phyloP scores from a whole-genome alignment of 2,888 invertebrate species.

The Serrognathus titanus region DNA sequence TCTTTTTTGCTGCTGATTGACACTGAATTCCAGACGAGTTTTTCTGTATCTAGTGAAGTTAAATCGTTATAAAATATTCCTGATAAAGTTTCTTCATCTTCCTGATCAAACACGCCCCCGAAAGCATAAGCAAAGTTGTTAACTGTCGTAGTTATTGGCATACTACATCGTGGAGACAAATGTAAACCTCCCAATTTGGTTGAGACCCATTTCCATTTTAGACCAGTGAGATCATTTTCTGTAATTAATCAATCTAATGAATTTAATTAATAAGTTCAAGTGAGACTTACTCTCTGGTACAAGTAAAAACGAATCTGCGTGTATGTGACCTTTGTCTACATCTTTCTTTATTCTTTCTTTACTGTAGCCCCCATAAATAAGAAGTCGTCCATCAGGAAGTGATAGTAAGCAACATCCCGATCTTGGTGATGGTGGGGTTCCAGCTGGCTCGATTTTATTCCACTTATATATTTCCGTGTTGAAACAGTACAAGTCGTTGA shows the following conservation, averaged over 20 bases:
- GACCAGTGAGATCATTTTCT: constrained; percentile 59
- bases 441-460: constrained; percentile 65
- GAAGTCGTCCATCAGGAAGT: constrained; percentile 59
- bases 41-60: constrained; percentile 69
- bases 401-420: constrained; percentile 78
- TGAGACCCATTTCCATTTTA: constrained; percentile 69
- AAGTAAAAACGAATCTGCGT: constrained; percentile 68
- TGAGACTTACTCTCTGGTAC: constrained; percentile 58
- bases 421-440: constrained; percentile 70
- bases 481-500: constrained; percentile 81
- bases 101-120: constrained; percentile 83
- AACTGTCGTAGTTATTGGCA: constrained; percentile 61
- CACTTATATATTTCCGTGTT: constrained; percentile 76
- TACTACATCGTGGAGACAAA: constrained; percentile 66
- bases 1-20: constrained; percentile 51
- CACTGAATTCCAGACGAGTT: constrained; percentile 69
- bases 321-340: constrained; percentile 67
- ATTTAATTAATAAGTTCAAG: background rate
- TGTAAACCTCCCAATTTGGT: constrained; percentile 64
- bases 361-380: constrained; percentile 76
- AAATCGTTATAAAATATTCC: constrained; percentile 82
- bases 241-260: constrained; percentile 25
- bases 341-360: constrained; percentile 71
- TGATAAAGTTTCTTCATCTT: constrained; percentile 69
- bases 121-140: constrained; percentile 73